phyloP scores from a whole-genome alignment of 2,797 vertebrate species.

The Falco rusticolus region DNA sequence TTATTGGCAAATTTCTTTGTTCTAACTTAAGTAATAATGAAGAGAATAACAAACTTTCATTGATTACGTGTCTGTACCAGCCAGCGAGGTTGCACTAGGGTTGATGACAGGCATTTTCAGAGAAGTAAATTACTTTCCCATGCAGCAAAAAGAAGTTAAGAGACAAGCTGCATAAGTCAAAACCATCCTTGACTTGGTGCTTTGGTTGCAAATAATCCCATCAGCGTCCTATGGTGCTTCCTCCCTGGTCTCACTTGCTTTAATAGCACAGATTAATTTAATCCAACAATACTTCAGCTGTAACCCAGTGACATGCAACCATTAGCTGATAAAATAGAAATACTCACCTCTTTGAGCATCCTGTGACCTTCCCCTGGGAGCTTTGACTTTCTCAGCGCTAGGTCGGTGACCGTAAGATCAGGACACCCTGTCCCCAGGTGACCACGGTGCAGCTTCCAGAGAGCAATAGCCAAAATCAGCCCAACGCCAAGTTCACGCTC shows the following conservation, averaged over 20 bases:
- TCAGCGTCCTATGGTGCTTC: background rate
- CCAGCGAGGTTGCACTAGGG: background rate
- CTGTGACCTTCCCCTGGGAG: background rate
- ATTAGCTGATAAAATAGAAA: background rate
- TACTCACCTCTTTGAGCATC: background rate
- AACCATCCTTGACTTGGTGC: background rate
- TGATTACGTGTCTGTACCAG: background rate
- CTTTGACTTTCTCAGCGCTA: background rate
- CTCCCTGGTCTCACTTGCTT: background rate
- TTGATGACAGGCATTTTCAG: background rate
- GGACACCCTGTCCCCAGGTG: rapidly evolving
- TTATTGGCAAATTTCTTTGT: background rate
- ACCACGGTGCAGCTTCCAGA: rapidly evolving
- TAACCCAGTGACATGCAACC: background rate
- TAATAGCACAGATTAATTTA: background rate
- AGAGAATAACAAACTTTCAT: background rate
- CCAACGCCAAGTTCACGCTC: rapidly evolving
- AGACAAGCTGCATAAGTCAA: background rate
- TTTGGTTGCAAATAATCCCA: background rate
- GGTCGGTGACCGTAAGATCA: too few species aligned
- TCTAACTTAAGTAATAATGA: background rate
- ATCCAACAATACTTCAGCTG: background rate
- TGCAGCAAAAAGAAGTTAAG: background rate
- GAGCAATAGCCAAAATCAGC: background rate
- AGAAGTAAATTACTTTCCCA: background rate